A percentile compares a stretch with the other conserved stretches of the same genome.
Conservation (phyloP, 1,140 invertebrate genomes). For the Homalodisca vitripennis region DNA sequence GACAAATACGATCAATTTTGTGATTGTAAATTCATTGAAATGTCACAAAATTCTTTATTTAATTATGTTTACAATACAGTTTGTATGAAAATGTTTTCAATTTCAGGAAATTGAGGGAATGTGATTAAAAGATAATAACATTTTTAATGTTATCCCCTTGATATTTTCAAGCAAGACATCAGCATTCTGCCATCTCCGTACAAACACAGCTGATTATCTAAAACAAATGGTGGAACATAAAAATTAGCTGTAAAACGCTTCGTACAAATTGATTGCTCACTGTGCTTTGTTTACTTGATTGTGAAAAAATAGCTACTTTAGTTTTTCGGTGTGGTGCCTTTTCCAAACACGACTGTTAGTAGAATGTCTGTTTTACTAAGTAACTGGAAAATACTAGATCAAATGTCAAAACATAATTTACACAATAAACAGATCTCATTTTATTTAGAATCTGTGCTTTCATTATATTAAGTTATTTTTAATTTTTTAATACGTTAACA, state of each 20-base stretch:
- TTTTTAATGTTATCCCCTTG: no score
- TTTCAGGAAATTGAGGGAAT: no score
- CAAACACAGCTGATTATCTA: background rate
- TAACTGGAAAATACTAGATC: constrained; percentile 19
- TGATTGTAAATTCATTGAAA: no score
- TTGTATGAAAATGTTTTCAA: no score
- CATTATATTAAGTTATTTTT: background rate
- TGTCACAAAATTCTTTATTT: no score
- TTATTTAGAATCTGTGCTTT: background rate
- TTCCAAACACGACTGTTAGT: background rate
- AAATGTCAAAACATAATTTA: background rate
- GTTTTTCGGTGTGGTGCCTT: constrained; percentile 15
- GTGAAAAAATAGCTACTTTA: background rate
- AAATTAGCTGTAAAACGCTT: constrained; percentile 12
- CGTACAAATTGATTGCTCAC: constrained; percentile 24
- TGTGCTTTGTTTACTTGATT: background rate
- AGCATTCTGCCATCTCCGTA: constrained; percentile 5
- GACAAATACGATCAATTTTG: no score
- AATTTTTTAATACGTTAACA: background rate
- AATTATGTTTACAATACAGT: no score
- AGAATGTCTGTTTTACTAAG: background rate
- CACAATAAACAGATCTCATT: background rate
- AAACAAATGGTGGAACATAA: background rate
- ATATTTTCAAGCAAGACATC: background rate
- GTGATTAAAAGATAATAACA: no score